Base-by-base conservation (phyloP, 64 coral and sea anemone genomes). In the Pachyseris speciosa region DNA sequence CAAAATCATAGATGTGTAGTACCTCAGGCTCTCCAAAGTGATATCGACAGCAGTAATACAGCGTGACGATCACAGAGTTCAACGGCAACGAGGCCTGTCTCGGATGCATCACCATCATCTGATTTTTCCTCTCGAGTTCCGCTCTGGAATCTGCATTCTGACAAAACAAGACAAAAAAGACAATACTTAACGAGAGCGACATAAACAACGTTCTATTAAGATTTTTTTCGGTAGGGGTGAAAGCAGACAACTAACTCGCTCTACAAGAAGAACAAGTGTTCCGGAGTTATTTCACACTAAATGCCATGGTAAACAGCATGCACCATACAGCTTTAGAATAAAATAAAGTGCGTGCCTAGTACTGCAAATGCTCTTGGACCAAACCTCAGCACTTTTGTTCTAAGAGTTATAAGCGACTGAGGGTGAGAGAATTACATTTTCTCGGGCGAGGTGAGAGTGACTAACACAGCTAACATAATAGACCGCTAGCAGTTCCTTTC, bases 11-110 rank as follows among this genome's bases (percentile, higher is more conserved):
- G 15, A 20, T 4, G 8, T 58, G 61, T 1, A 38, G 36, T 76
- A 91, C 94, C 49, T 91, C 89, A 0, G 89, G 87, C 10, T 92
- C 89, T 51, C 84, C 84, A 26, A 88, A 91, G 42, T 96, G 94
- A 65, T 96, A 96, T 17, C 86, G 69, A 17, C 89, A 88, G 44
- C 89, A 96, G 52, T 96, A 96, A 40, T 96, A 96, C n/a, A 96
- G 72, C 15, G 94, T 96, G 37, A 90, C 81, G 15, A 96, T 74
- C 2, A 96, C 89, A 32, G 94, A 69, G 42, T 58, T 88, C 26
- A 92, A 60, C 43, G 89, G 73, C 16, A 96, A 73, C 31, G 84
- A n/a, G 0, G 94, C 90, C n/a, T 92, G 85, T 26, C 94, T 70
- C 0, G 94, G 94, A 31, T 92, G 84, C 0, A 73, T 51, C 29